These are phyloP conservation scores for Neotragus pygmaeus DNA, from an alignment of 2,113 vertebrate genomes.

Conservation along the genomic window DNA sequence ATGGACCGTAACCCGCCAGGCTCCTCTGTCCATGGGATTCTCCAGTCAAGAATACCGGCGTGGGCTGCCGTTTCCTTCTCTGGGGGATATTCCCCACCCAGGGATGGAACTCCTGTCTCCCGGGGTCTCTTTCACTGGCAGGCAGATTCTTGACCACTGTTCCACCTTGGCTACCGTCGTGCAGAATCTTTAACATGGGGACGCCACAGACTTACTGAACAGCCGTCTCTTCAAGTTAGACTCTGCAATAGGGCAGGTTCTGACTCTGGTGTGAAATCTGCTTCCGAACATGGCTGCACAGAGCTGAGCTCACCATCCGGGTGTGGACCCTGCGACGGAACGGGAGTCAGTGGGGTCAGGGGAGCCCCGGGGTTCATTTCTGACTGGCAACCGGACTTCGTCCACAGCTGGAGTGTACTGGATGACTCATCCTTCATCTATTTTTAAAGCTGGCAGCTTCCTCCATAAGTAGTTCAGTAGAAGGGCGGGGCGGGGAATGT, in stretches of 20 bases:
- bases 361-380: fast-evolving
- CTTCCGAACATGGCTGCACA: not conserved
- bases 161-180: fast-evolving
- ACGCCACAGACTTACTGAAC: not conserved
- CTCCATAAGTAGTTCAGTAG: not conserved
- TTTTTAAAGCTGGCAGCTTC: not conserved
- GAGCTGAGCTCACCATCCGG: fast-evolving
- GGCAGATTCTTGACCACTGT: not conserved
- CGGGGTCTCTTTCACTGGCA: not conserved
- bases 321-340: too few relatives aligned
- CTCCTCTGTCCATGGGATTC: not conserved
- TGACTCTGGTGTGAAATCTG: not conserved
- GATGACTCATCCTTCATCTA: not conserved
- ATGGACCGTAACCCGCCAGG: fast-evolving
- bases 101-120: not conserved
- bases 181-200: not conserved
- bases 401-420: not conserved
- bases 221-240: not conserved
- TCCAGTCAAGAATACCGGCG: not conserved
- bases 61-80: not conserved
- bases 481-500: fast-evolving
- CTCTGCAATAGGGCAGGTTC: not conserved
- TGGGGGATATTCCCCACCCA: not conserved
- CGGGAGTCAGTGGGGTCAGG: fast-evolving
- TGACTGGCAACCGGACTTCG: not conserved